These are phyloP conservation scores for Chironomus tentans DNA, from an alignment of 2,888 invertebrate species.

Conservation along the genomic window DNA sequence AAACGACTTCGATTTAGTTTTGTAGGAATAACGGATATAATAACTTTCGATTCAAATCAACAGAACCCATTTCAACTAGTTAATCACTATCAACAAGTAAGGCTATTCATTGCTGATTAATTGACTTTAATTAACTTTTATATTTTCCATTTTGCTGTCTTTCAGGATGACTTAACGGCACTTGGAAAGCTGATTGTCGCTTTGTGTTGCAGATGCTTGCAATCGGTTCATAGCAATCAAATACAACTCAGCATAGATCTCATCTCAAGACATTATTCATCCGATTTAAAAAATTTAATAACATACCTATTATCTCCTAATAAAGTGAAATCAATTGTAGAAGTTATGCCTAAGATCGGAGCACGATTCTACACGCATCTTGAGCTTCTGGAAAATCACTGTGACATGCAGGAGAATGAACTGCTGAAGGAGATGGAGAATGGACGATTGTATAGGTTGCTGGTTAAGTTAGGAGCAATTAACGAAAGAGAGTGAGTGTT, in stretches of 20 bases:
- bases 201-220: slow-evolving; percentile 84
- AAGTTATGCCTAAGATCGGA: slow-evolving; percentile 95
- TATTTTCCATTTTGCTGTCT: too few species aligned
- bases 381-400: slow-evolving; percentile 78
- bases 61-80: slow-evolving; percentile 56
- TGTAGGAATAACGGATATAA: slow-evolving; percentile 70
- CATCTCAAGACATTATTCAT: slow-evolving; percentile 81
- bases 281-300: slow-evolving; percentile 89
- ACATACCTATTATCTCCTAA: slow-evolving; percentile 46
- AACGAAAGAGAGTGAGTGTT: slow-evolving; percentile 87
- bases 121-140: not conserved
- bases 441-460: slow-evolving; percentile 79
- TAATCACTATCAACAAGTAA: slow-evolving; percentile 58
- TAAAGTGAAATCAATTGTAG: slow-evolving; percentile 25
- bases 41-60: slow-evolving; percentile 62
- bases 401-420: slow-evolving; percentile 84
- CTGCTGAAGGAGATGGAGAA: slow-evolving; percentile 90
- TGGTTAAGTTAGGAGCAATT: slow-evolving; percentile 86
- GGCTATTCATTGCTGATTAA: not conserved
- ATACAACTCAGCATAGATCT: slow-evolving; percentile 81
- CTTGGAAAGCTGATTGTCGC: slow-evolving; percentile 86
- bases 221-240: slow-evolving; percentile 80
- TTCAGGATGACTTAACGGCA: slow-evolving; percentile 75
- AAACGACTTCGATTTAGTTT: slow-evolving; percentile 73
- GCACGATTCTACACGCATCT: slow-evolving; percentile 94